Percentiles rank a stretch among this genome's conserved stretches.
phyloP scores from a whole-genome alignment of 2,888 invertebrate species.

The Epirrita christyi region DNA sequence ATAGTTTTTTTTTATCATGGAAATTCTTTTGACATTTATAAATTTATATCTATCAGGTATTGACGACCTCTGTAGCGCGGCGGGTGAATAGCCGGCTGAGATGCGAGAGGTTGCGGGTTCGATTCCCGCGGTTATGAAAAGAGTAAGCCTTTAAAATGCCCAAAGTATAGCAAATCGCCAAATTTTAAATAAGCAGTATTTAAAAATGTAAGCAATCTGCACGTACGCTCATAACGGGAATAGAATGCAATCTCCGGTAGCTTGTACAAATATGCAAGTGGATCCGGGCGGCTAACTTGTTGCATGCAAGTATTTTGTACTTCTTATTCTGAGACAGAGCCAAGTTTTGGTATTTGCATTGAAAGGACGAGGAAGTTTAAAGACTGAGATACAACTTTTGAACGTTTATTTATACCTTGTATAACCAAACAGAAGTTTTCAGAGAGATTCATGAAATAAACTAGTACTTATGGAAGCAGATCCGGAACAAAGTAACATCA shows the following conservation, averaged over 20 bases:
- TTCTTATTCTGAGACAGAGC: not conserved
- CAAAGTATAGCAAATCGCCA: too few species aligned
- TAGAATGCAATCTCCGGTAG: slow-evolving; percentile 16
- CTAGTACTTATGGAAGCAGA: not conserved
- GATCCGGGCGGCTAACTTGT: slow-evolving; percentile 28
- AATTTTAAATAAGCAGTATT: too few species aligned
- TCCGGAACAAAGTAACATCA: slow-evolving; percentile 1
- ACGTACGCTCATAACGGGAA: slow-evolving; percentile 1
- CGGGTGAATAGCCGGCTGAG: too few species aligned
- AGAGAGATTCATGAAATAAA: slow-evolving; percentile 10
- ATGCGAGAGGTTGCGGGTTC: too few species aligned
- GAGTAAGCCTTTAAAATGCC: too few species aligned
- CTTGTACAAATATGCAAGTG: slow-evolving; percentile 27
- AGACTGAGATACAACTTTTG: slow-evolving; percentile 10
- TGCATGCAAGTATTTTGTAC: slow-evolving; percentile 3
- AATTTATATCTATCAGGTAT: too few species aligned
- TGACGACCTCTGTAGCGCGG: too few species aligned
- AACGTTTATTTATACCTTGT: slow-evolving; percentile 18
- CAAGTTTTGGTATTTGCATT: slow-evolving; percentile 27
- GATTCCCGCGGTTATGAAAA: too few species aligned
- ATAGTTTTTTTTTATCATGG: not conserved
- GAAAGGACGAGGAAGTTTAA: slow-evolving; percentile 21
- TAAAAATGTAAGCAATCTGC: slow-evolving; percentile 5
- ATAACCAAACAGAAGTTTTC: slow-evolving; percentile 14
- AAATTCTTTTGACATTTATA: not conserved